Evolutionary conservation across 2,113 vertebrate genomes (phyloP).

Genomic region (Bos taurus): DNA sequence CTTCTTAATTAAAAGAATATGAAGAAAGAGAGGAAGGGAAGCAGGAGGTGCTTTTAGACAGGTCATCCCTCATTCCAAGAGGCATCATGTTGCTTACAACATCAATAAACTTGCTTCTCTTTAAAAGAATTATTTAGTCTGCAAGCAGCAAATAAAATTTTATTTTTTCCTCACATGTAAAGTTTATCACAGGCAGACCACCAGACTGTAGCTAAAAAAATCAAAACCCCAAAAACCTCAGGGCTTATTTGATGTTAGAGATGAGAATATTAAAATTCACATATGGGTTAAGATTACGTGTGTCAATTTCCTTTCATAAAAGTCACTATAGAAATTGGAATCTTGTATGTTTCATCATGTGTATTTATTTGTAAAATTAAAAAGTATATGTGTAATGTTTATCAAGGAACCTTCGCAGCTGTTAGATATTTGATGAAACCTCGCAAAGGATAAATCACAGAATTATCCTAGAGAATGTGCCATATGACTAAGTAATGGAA

Average conservation of each 20-base stretch:
- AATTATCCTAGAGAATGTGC: neutral
- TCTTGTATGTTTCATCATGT: neutral
- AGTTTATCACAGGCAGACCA: constrained; percentile 61
- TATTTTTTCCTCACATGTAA: constrained; percentile 66
- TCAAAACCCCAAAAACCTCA: neutral
- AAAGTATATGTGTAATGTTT: neutral
- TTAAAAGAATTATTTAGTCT: constrained; percentile 68
- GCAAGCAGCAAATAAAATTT: constrained; percentile 69
- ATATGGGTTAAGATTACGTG: neutral
- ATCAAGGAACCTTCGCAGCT: neutral
- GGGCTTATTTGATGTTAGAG: constrained; percentile 44
- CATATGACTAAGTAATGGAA: neutral
- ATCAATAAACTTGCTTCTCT: constrained; percentile 61
- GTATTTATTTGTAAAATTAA: neutral
- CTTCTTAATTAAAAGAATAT: constrained; percentile 51
- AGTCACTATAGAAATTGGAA: neutral
- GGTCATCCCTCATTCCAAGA: neutral
- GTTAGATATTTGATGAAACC: neutral
- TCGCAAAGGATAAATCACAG: neutral
- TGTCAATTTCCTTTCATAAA: neutral
- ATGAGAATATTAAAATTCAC: constrained; percentile 43
- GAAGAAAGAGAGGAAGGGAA: neutral
- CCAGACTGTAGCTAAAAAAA: constrained; percentile 29
- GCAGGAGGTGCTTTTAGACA: neutral
- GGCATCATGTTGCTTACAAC: constrained; percentile 25